Evolutionary conservation across 1,140 invertebrate genomes (phyloP), one percentile per base, ranked within the genome.

Genomic region (Apis cerana): DNA sequence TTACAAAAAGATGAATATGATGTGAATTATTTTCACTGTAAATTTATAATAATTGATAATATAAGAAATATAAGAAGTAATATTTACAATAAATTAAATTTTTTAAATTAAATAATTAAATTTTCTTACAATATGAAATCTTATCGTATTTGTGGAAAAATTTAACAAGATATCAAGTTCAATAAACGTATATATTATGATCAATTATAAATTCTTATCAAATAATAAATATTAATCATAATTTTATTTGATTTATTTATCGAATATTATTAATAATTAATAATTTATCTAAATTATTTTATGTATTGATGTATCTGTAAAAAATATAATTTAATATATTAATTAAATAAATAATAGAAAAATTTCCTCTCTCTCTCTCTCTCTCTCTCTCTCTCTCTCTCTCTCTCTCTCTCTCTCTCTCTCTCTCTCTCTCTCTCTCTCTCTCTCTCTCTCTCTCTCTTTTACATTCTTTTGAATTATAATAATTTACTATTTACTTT

Each of bases 131-230:
- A 62, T 54, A 2, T 23, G 69, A 56, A 54, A 56, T 27, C 58
- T 70, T 82, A 68, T 62, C 67, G 15, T 13, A 0, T 8, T 69
- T 33, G 15, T 80, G 78, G 78, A 75, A 80, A 75, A 75, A 19
- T 80, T 58, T 2, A 21, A 67, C 5, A 5, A 15, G 50, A 80
- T 80, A 43, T 17, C 1, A 3, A 17, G 17, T 71, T 8, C 52
- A 59, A 8, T 58, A 7, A 61, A 70, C 9, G 33, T 58, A 43
- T 43, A 43, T 43, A 48, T 23, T 75, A 11, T 27, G 13, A 65
- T 76, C 19, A 65, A 33, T 15, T 27, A 13, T 11, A 54, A 76
- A 21, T 9, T 4, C 1, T 50, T 76, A 76, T 76, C 61, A 54
- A 43, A 43, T 17, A 15, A 65, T 1, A 54, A 11, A 19, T 10